Conservation (phyloP, 2,113 vertebrate genomes). For the Gasterosteus aculeatus region DNA sequence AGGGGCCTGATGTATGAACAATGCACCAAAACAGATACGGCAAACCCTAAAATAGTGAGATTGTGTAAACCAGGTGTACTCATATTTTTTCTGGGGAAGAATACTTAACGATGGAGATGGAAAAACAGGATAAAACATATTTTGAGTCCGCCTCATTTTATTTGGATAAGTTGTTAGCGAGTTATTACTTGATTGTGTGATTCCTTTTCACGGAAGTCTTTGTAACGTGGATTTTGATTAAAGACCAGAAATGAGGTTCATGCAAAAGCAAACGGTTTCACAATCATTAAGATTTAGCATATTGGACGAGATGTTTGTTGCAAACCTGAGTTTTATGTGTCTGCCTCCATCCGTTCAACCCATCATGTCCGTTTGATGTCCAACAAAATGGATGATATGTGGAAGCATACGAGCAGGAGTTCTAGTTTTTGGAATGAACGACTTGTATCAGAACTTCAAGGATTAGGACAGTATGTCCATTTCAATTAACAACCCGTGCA, state of each 20-base stretch:
- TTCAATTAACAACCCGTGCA: conserved; percentile 27
- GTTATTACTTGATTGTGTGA: not conserved
- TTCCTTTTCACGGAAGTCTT: not conserved
- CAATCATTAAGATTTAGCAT: not conserved
- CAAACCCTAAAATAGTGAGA: not conserved
- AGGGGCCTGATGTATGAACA: not conserved
- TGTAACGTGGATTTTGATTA: not conserved
- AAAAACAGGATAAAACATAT: not conserved
- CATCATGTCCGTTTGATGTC: not conserved
- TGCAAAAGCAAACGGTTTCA: not conserved
- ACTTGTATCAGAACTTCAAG: conserved; percentile 1
- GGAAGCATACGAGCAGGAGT: not conserved
- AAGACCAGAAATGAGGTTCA: not conserved
- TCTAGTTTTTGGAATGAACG: not conserved
- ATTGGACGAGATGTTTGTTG: not conserved
- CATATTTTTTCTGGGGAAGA: too few species aligned
- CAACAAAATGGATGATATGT: not conserved
- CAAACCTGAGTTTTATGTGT: not conserved
- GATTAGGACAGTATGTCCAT: conserved; percentile 28
- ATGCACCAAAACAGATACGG: not conserved
- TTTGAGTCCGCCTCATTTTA: not conserved
- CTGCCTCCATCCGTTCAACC: not conserved
- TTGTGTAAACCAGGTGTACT: not conserved
- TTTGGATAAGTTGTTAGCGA: not conserved
- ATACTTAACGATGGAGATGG: too few species aligned